Conservation (phyloP, 1,140 invertebrate species). For the Halyomorpha halys region DNA sequence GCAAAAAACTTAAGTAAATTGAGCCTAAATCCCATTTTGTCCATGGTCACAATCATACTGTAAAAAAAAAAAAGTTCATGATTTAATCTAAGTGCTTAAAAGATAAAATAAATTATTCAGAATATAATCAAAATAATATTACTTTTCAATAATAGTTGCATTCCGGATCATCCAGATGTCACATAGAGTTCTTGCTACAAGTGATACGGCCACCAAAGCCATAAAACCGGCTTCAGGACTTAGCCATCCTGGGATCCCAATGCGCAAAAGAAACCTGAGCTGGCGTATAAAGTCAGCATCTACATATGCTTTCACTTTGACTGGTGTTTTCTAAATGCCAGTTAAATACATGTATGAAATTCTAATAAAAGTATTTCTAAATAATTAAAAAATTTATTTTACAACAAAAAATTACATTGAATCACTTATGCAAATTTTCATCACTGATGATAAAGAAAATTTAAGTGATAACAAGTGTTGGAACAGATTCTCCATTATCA, state of each 20-base stretch:
- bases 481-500: too few species aligned
- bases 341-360: too few species aligned
- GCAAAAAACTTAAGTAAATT: constrained; percentile 66
- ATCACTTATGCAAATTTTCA: too few species aligned
- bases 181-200: constrained; percentile 81
- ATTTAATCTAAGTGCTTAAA: too few species aligned
- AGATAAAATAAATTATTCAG: too few species aligned
- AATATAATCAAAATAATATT: constrained; percentile 25
- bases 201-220: constrained; percentile 63
- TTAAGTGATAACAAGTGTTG: too few species aligned
- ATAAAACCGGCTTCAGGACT: constrained; percentile 68
- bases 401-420: too few species aligned
- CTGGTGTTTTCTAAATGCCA: constrained; percentile 25
- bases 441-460: too few species aligned
- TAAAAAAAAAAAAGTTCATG: constrained; percentile 36
- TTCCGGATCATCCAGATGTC: constrained; percentile 96
- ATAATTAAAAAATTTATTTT: too few species aligned
- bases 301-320: constrained; percentile 66
- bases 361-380: too few species aligned
- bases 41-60: constrained; percentile 86
- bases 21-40: constrained; percentile 61
- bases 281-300: constrained; percentile 73
- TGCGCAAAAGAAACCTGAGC: constrained; percentile 61
- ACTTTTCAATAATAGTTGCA: constrained; percentile 87
- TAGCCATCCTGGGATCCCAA: constrained; percentile 71